A percentile compares a stretch with the other conserved stretches of the same genome.
phyloP scores from a whole-genome alignment of 2,113 vertebrate species.

The Albula glossodonta region DNA sequence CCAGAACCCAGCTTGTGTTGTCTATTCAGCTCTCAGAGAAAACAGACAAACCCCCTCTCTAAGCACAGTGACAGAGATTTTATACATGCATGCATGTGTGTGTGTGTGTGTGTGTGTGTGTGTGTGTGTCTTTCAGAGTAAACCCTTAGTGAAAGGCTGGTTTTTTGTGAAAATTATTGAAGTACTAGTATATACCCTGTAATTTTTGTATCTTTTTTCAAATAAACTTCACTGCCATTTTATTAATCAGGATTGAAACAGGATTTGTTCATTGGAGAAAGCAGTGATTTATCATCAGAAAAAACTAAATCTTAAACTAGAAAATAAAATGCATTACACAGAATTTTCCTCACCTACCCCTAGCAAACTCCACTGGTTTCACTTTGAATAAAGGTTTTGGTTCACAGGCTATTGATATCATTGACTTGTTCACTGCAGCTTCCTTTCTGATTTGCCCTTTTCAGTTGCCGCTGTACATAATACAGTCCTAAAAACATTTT shows the following conservation, averaged over 20 bases:
- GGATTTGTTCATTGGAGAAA: neutral
- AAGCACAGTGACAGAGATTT: conserved; percentile 25
- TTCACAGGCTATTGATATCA: neutral
- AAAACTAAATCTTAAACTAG: neutral
- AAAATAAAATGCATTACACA: neutral
- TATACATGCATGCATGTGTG: neutral
- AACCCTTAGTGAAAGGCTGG: neutral
- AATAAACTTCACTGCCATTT: neutral
- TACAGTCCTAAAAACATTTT: neutral
- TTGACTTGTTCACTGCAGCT: neutral
- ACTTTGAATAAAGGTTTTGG: neutral
- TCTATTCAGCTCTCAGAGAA: neutral
- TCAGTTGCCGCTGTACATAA: neutral
- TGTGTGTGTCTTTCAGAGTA: neutral
- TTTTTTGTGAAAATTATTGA: neutral
- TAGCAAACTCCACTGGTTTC: neutral
- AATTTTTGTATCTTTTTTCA: too few species aligned
- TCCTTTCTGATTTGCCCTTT: neutral
- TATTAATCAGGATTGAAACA: neutral
- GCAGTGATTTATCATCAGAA: neutral
- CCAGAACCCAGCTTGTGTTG: too few species aligned
- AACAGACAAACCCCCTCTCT: neutral
- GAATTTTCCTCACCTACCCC: too few species aligned
- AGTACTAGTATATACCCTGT: neutral
- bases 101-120: neutral